phyloP scores from a whole-genome alignment of 2,113 vertebrate genomes.

The Fulmarus glacialis region DNA sequence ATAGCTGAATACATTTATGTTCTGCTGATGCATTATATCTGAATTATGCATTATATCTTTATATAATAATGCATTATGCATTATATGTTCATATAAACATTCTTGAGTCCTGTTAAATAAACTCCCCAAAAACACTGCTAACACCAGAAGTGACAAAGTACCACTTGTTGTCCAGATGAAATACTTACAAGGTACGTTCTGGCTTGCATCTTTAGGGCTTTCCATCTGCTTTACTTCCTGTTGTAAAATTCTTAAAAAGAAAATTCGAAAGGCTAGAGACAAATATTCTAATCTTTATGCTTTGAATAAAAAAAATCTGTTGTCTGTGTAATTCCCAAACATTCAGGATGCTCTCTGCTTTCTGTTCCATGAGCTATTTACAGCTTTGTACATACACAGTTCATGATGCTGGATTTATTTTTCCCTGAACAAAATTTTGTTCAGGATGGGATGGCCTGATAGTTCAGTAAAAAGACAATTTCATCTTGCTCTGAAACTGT shows the following conservation, averaged over 20 bases:
- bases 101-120: background rate
- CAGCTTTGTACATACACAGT: accelerated
- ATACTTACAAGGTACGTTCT: background rate
- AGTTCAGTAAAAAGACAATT: background rate
- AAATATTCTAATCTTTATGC: background rate
- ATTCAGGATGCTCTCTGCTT: background rate
- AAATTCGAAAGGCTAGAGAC: background rate
- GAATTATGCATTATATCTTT: background rate
- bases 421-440: background rate
- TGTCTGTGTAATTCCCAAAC: background rate
- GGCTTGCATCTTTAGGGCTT: background rate
- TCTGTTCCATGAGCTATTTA: background rate
- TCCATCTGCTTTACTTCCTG: background rate
- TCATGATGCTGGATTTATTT: background rate
- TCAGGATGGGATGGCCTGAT: background rate
- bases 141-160: background rate
- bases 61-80: background rate
- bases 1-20: background rate
- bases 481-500: background rate
- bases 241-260: background rate
- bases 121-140: background rate
- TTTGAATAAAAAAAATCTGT: background rate
- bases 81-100: background rate
- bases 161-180: background rate
- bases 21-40: background rate